Evolutionary conservation across 2,113 vertebrate genomes (phyloP).

Genomic region (Nothoprocta perdicaria): DNA sequence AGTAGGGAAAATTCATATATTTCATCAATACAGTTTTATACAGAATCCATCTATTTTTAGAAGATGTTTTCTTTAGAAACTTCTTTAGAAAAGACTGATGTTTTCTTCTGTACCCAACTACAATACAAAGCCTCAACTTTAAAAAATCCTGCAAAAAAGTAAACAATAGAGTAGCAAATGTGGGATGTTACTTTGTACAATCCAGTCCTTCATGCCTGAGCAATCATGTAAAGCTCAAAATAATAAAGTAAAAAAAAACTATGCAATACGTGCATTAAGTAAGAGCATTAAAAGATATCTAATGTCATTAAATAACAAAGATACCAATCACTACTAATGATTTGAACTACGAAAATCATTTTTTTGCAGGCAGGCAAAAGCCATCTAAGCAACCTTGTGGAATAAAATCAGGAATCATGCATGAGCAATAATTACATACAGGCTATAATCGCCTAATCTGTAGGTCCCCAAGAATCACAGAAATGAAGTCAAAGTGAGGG

Average conservation of each 20-base stretch:
- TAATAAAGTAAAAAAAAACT: background rate
- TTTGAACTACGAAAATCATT: background rate
- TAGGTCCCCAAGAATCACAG: background rate
- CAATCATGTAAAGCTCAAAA: background rate
- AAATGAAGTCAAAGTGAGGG: background rate
- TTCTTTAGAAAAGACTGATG: background rate
- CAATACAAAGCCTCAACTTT: background rate
- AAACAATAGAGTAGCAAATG: background rate
- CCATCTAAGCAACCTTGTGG: background rate
- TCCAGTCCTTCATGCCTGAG: background rate
- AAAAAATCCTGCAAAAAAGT: background rate
- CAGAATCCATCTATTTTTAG: background rate
- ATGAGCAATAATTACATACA: background rate
- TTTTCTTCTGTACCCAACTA: background rate
- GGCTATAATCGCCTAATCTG: background rate
- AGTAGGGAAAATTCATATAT: background rate
- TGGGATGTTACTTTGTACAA: background rate
- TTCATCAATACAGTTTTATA: background rate
- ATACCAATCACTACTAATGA: background rate
- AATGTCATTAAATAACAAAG: background rate
- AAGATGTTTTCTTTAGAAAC: background rate
- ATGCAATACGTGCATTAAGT: background rate
- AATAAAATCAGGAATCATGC: background rate
- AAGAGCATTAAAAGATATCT: background rate
- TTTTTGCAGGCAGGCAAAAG: background rate